Evolutionary conservation across 1,140 invertebrate genomes (phyloP).

Genomic region (Gerris buenoi): DNA sequence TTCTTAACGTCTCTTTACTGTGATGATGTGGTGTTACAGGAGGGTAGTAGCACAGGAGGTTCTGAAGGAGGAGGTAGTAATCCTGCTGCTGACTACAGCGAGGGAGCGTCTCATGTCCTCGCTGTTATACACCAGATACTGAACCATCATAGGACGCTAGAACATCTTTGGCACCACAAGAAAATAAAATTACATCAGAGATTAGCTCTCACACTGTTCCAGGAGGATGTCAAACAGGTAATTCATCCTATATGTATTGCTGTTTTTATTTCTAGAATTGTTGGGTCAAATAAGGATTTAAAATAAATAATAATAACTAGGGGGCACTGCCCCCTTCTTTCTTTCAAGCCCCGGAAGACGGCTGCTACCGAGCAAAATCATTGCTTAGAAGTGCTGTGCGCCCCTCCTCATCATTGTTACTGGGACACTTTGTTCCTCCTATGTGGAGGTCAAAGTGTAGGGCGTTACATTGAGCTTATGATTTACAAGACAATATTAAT

Average conservation of each 20-base stretch:
- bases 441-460: no score
- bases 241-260: neutral
- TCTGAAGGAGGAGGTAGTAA: constrained; percentile 34
- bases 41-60: constrained; percentile 8
- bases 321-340: no score
- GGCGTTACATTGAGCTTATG: no score
- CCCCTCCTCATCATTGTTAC: no score
- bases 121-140: constrained; percentile 87
- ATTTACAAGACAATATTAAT: no score
- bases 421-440: no score
- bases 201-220: constrained; percentile 80
- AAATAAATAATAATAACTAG: no score
- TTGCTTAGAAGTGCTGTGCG: no score
- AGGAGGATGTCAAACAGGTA: constrained; percentile 83
- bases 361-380: no score
- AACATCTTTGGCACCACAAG: constrained; percentile 85
- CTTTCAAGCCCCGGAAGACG: no score
- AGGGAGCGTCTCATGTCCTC: constrained; percentile 75
- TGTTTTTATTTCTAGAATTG: no score
- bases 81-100: constrained; percentile 89
- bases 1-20: neutral
- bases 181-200: constrained; percentile 88
- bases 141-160: constrained; percentile 78
- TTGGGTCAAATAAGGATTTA: no score
- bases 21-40: neutral